These are phyloP conservation scores for Podargus strigoides DNA, from an alignment of 2,797 vertebrate genomes.

Conservation along the genomic window DNA sequence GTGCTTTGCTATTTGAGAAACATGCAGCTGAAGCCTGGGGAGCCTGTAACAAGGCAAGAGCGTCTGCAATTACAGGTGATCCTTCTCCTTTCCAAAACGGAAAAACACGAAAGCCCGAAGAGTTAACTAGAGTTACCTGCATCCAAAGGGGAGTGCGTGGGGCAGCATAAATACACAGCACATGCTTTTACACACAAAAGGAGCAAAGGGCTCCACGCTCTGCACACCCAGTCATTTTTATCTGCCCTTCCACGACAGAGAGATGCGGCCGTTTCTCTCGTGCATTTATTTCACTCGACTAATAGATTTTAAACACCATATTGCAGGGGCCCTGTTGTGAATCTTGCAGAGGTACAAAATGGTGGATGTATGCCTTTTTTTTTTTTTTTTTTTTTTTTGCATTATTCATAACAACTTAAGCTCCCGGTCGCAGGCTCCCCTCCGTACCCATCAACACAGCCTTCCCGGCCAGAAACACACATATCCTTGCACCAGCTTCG, in stretches of 20 bases:
- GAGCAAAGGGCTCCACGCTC: slow-evolving; percentile 32
- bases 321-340: slow-evolving; percentile 68
- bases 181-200: slow-evolving; percentile 46
- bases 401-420: slow-evolving; percentile 54
- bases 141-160: not conserved
- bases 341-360: slow-evolving; percentile 80
- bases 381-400: not conserved
- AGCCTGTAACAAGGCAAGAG: not conserved
- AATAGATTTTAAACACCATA: slow-evolving; percentile 73
- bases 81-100: slow-evolving; percentile 24
- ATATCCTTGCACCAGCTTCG: not conserved
- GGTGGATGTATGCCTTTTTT: slow-evolving; percentile 69
- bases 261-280: not conserved
- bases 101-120: not conserved
- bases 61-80: not conserved
- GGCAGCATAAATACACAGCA: slow-evolving; percentile 12
- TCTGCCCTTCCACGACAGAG: slow-evolving; percentile 17
- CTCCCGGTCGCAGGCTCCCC: not conserved
- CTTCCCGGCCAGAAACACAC: not conserved
- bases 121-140: not conserved
- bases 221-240: not conserved
- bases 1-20: slow-evolving; percentile 1
- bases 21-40: not conserved
- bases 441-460: not conserved
- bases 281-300: not conserved